phyloP scores from a whole-genome alignment of 64 coral and sea anemone genomes.

The Dendrophyllia cribrosa region DNA sequence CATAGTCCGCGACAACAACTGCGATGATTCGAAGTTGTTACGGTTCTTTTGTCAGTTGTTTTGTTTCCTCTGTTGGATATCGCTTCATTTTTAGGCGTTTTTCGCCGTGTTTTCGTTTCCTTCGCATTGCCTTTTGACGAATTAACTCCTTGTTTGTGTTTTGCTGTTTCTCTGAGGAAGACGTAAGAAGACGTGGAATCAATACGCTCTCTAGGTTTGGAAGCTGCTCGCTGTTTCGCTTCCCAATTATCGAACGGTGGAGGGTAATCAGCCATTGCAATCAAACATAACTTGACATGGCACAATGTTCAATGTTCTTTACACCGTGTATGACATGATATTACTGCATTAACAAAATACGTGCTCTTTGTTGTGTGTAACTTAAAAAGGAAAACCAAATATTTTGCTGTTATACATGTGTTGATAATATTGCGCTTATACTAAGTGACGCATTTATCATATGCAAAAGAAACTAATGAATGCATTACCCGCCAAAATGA shows the following conservation, averaged over 20 bases:
- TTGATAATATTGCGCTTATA: neutral
- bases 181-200: slow-evolving; percentile 5
- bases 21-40: neutral
- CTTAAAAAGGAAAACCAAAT: neutral
- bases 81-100: neutral
- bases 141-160: slow-evolving; percentile 2
- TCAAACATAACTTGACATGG: neutral
- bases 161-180: neutral
- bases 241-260: neutral
- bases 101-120: neutral
- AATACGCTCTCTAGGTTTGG: neutral
- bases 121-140: neutral
- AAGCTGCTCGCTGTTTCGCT: neutral
- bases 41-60: neutral
- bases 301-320: neutral
- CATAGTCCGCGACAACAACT: neutral
- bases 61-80: neutral
- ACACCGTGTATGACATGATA: neutral
- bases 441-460: neutral
- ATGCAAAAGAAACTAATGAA: neutral
- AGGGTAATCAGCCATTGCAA: neutral
- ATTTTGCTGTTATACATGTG: slow-evolving; percentile 1
- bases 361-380: neutral
- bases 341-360: neutral
- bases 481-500: neutral